Base-by-base conservation (phyloP, 2,113 vertebrate species). In the Clarias magur region DNA sequence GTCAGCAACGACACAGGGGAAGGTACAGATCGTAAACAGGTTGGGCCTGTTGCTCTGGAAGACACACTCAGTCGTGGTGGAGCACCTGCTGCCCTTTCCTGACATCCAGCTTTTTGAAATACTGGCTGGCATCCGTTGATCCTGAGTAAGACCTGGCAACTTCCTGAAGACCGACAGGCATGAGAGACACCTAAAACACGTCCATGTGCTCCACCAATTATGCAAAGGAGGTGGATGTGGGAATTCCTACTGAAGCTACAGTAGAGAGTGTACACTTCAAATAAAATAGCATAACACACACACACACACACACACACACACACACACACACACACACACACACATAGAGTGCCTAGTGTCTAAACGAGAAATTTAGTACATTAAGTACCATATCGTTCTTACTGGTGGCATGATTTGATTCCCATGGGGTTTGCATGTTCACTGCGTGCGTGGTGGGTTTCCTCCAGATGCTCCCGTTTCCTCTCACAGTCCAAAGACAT, bases 11-110 rank as follows among this genome's bases (percentile, higher is more conserved):
- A 85, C 83, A 87, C 72, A 38, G 38, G 86, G 70, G 73, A 78
- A 56, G 79, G 54, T 60, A n/a, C 79, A 54, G 68, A 54, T 88
- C 62, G 82, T 88, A 90, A 90, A 88, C 87, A 88, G 38, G 59
- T 60, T 13, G 48, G 80, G 85, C 63, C 89, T 79, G 70, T 86
- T 85, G 82, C 81, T 79, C 70, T 38, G 57, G 82, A 70, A 85
- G 34, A 84, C 65, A 80, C 53, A 11, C 76, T 86, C 63, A 87
- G 85, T 72, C 72, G 82, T 9, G 23, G 83, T 19, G 9, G 34
- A 81, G 57, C 59, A 27, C n/a, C 27, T 76, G 5, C 27, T 72
- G 83, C 80, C 86, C 63, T 87, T 87, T 87, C 60, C 73, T 34
- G 82, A 60, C n/a, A 79, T 88, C 78, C 86, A 80, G 80, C 34